These are phyloP conservation scores for Xiphophorus birchmanni DNA, from an alignment of 2,797 vertebrate genomes.

Conservation along the genomic window DNA sequence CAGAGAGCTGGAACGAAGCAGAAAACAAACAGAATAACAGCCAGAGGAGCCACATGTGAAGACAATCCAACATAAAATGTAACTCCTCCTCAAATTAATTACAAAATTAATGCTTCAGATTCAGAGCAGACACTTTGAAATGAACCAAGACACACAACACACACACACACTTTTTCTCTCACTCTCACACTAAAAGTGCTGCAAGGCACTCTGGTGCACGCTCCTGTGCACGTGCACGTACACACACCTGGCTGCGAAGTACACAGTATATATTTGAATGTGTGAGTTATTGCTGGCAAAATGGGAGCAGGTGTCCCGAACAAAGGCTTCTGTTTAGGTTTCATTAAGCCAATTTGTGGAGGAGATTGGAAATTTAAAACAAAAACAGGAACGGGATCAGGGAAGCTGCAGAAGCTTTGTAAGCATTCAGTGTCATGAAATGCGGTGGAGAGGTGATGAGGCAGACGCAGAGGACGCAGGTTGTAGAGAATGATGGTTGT, in stretches of 20 bases:
- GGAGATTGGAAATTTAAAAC: conserved; percentile 9
- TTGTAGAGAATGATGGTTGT: too few species aligned
- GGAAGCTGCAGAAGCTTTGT: conserved; percentile 35
- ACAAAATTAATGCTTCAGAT: conserved; percentile 75
- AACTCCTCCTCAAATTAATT: conserved; percentile 65
- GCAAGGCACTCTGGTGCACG: conserved; percentile 16
- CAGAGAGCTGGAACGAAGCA: conserved; percentile 26
- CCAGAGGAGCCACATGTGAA: conserved; percentile 20
- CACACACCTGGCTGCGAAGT: conserved; percentile 47
- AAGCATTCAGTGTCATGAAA: background rate
- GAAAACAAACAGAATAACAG: conserved; percentile 26
- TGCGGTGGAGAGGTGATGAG: too few species aligned
- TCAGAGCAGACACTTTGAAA: conserved; percentile 68
- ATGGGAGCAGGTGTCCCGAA: conserved; percentile 45
- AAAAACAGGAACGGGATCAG: background rate
- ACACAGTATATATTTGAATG: conserved; percentile 29
- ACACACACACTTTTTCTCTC: conserved; percentile 13
- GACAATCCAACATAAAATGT: conserved; percentile 38
- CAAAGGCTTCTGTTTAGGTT: conserved; percentile 22
- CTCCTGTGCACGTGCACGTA: background rate
- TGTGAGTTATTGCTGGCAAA: conserved; percentile 33
- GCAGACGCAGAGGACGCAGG: too few species aligned
- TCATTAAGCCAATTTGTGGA: conserved; percentile 20
- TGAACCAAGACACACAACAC: conserved; percentile 70
- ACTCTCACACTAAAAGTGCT: conserved; percentile 18